Conservation (phyloP, 2,797 vertebrate genomes). For the Siniperca undulata region DNA sequence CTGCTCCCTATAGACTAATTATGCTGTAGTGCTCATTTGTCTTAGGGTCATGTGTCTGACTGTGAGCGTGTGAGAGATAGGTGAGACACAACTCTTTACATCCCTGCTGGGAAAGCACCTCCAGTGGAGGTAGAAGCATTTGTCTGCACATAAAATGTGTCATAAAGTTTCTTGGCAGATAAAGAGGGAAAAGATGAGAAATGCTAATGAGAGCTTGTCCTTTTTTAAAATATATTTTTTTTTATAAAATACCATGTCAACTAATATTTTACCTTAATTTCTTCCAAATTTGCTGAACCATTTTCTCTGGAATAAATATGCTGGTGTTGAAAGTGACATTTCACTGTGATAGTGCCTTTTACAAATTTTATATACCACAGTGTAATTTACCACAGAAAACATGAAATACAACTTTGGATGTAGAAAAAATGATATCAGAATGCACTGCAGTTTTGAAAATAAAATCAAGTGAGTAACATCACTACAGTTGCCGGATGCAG, state of each 20-base stretch:
- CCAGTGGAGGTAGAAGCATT: conserved; percentile 29
- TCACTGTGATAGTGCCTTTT: neutral
- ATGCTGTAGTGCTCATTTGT: conserved; percentile 56
- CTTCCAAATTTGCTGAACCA: neutral
- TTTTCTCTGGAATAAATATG: neutral
- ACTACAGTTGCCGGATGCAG: too few relatives aligned
- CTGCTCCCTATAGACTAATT: conserved; percentile 63
- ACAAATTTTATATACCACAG: neutral
- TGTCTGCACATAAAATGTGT: conserved; percentile 13
- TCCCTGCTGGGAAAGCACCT: conserved; percentile 41
- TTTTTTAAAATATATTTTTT: neutral
- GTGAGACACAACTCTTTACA: conserved; percentile 19
- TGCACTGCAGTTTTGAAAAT: too few relatives aligned
- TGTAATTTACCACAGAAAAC: neutral
- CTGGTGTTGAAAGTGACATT: neutral
- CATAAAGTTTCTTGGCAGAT: conserved; percentile 13
- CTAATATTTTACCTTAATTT: neutral
- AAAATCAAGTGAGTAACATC: too few relatives aligned
- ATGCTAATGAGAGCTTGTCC: neutral
- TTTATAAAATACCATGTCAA: neutral
- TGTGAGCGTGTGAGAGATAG: conserved; percentile 35
- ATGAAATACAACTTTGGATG: neutral
- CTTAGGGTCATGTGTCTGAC: conserved; percentile 39
- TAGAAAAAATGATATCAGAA: neutral
- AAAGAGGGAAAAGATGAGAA: neutral